Evolutionary conservation across 2,888 invertebrate genomes (phyloP).

Genomic region (Cepaea hortensis): DNA sequence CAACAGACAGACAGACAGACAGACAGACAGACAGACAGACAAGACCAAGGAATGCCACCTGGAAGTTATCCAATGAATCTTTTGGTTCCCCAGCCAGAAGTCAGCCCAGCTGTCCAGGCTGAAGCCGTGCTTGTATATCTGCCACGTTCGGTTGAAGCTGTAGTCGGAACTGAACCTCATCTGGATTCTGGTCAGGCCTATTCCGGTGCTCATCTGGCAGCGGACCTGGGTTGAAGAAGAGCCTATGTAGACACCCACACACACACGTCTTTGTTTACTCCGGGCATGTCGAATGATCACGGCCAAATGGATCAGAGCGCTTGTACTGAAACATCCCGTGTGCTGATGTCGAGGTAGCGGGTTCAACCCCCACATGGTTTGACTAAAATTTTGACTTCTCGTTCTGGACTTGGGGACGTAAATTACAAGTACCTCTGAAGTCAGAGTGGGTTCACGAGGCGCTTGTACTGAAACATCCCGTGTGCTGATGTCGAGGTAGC

Average conservation of each 20-base stretch:
- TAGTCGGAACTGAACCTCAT: neutral
- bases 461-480: too few species aligned
- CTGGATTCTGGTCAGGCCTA: neutral
- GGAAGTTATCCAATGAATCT: constrained; percentile 21
- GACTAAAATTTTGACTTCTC: neutral
- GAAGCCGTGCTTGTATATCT: constrained; percentile 4
- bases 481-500: too few species aligned
- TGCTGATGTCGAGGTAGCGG: too few species aligned
- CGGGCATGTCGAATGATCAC: too few species aligned
- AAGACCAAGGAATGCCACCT: constrained; percentile 11
- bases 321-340: too few species aligned
- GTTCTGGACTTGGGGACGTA: neutral
- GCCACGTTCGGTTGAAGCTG: constrained; percentile 8
- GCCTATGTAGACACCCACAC: too few species aligned
- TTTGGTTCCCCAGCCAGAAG: constrained; percentile 26
- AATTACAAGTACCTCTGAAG: too few species aligned
- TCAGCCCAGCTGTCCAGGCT: neutral
- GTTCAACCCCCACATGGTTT: neutral
- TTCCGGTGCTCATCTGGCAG: neutral
- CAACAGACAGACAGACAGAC: neutral
- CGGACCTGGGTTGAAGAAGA: neutral
- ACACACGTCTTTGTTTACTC: too few species aligned
- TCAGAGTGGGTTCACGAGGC: too few species aligned
- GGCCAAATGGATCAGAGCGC: too few species aligned
- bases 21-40: neutral